Evolutionary conservation across 2,888 invertebrate species (phyloP).

Genomic region (Rhodophaea formosa): DNA sequence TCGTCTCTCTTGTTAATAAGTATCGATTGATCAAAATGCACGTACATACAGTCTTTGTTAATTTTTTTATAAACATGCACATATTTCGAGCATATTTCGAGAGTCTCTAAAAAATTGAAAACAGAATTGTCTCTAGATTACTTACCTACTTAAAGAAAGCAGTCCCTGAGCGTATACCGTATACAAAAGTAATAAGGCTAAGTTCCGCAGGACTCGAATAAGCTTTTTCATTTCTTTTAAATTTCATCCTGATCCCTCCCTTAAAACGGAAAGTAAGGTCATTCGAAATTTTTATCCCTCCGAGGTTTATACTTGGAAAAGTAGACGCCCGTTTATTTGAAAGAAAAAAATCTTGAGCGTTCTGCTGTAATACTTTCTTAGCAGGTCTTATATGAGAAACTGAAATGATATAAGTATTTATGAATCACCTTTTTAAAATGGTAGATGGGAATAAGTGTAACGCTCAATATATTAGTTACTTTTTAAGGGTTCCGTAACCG

Average conservation of each 20-base stretch:
- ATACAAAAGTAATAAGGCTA: constrained; percentile 44
- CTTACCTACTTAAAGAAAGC: constrained; percentile 26
- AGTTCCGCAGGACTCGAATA: constrained; percentile 35
- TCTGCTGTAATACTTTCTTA: background rate
- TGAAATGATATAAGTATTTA: background rate
- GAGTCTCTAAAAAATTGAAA: background rate
- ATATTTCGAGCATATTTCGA: no score
- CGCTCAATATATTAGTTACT: no score
- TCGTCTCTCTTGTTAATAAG: no score
- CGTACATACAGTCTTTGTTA: no score
- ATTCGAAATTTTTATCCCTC: constrained; percentile 38
- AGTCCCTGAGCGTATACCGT: constrained; percentile 31
- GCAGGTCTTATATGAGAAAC: background rate
- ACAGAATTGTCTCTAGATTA: background rate
- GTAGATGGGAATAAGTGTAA: no score
- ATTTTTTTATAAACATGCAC: no score
- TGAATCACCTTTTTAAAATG: no score
- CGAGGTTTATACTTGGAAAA: constrained; percentile 24
- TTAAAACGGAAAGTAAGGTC: constrained; percentile 36
- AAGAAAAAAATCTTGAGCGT: background rate
- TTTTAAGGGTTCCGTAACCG: no score
- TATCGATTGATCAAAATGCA: no score
- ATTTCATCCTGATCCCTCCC: constrained; percentile 39
- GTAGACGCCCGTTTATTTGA: constrained; percentile 19
- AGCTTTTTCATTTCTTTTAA: constrained; percentile 42